Evolutionary conservation across 2,797 vertebrate species (phyloP).

Genomic region (Eulemur coronatus): DNA sequence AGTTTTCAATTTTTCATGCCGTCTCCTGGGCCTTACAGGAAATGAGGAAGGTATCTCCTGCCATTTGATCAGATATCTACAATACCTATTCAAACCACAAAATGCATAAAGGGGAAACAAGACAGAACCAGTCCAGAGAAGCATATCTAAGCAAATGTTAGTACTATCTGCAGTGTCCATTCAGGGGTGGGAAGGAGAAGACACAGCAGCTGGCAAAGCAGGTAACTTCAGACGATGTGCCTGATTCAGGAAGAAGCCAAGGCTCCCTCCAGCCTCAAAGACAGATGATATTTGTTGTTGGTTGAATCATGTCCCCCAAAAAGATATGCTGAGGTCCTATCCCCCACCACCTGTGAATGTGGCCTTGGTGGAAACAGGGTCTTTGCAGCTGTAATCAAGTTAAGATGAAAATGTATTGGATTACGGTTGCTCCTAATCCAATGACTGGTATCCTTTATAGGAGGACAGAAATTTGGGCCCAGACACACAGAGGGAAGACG

Average conservation of each 20-base stretch:
- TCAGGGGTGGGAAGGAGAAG: background rate
- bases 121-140: background rate
- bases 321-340: background rate
- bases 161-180: background rate
- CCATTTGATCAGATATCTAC: background rate
- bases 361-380: background rate
- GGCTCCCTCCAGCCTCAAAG: background rate
- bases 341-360: background rate
- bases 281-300: background rate
- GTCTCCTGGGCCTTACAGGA: background rate
- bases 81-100: background rate
- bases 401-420: background rate
- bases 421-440: background rate
- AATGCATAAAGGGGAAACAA: background rate
- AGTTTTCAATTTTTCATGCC: constrained; percentile 13
- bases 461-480: background rate
- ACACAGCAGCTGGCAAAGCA: background rate
- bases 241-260: background rate
- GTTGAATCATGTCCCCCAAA: background rate
- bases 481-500: background rate
- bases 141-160: background rate
- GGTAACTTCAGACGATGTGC: background rate
- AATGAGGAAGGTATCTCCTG: constrained; percentile 15
- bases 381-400: background rate
- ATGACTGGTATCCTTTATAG: background rate